These are phyloP conservation scores for Spizella passerina DNA, from an alignment of 2,797 vertebrate species.

Conservation along the genomic window DNA sequence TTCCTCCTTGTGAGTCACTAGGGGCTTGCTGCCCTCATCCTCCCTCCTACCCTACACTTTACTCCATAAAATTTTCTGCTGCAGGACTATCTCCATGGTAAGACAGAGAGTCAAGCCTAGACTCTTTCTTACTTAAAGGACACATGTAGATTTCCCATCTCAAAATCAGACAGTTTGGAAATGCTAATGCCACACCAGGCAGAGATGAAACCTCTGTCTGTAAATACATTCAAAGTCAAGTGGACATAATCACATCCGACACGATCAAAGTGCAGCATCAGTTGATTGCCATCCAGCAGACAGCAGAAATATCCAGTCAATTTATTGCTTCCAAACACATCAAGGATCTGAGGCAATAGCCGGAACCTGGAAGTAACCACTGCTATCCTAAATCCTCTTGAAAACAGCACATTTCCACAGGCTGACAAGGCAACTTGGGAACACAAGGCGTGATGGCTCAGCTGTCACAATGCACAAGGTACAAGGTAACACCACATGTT, in stretches of 20 bases:
- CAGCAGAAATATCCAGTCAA: not conserved
- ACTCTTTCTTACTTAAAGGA: not conserved
- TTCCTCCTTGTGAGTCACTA: not conserved
- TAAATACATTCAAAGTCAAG: not conserved
- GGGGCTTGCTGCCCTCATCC: not conserved
- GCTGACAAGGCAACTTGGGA: not conserved
- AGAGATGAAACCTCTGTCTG: not conserved
- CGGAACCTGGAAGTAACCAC: not conserved
- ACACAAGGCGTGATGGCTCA: not conserved
- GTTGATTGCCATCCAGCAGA: not conserved
- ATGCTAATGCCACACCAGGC: not conserved
- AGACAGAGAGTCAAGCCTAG: not conserved
- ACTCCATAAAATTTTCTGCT: not conserved
- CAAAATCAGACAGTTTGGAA: not conserved
- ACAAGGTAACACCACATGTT: not conserved
- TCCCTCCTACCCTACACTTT: not conserved
- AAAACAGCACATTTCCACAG: not conserved
- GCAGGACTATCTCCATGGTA: not conserved
- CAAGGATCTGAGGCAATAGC: not conserved
- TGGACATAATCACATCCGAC: not conserved
- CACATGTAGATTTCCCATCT: not conserved
- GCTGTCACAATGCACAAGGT: not conserved
- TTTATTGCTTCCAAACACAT: not conserved
- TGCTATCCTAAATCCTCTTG: not conserved
- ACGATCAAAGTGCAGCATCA: not conserved